Evolutionary conservation across 1,140 invertebrate genomes (phyloP), one percentile per base, ranked within the genome.

Genomic region (Drosophila equinoxialis): DNA sequence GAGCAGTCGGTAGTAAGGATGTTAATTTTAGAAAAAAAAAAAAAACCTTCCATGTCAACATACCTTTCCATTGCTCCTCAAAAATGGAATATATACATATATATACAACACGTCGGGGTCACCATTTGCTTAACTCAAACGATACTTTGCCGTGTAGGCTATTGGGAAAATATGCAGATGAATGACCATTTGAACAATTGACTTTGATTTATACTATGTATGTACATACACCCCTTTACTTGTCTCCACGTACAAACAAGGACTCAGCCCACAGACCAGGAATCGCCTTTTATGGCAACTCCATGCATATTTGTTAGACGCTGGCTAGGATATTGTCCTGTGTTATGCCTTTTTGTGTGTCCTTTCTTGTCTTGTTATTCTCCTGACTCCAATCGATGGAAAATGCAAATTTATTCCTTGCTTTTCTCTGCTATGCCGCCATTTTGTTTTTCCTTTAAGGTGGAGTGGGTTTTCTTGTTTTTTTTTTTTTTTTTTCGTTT

Each of bases 281-380:
- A 37, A 8, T 35, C 37, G 14, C 11, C 45, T 58, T 57, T 30
- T 6, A 30, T 30, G 5, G 0, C 30, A 30, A 30, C 6, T 5
- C 26, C 20, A 26, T 51, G 41, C 69, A 58, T 39, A 45, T 62
- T 41, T 62, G 39, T 37, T 14, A 39, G 59, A 61, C 37, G 45
- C 7, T 17, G 45, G 17, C 45, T 48, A 48, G 45, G 8, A 8
- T 7, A 33, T n/a, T 73, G 51, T 72, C 71, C 64, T 74, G 65
- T 65, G 63, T 51, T 45, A 17, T 65, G 23, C 68, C 57, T 61
- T 65, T 65, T 68, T 59, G 68, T 59, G 68, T 74, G 39, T 73
- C 74, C 48, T 74, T 82, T 80, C 82, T 77, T 77, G 77, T 64
- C 83, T 87, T 82, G 83, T 86, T 87, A 82, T 86, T 87, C 87